These are phyloP conservation scores for Sericinus montela DNA, from an alignment of 2,888 invertebrate species.

Conservation along the genomic window DNA sequence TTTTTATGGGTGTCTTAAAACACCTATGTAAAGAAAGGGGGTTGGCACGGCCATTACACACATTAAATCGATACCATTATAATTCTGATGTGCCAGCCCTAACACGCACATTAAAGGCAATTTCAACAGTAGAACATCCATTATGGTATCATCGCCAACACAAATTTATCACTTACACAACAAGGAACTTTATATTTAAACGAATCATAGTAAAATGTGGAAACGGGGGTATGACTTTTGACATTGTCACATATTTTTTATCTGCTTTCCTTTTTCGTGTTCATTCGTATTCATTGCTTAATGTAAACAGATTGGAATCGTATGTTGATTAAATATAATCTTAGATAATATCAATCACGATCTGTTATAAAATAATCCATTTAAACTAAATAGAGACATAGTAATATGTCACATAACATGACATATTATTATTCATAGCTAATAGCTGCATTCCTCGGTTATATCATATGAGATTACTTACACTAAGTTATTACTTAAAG, in stretches of 20 bases:
- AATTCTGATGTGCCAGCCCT: not conserved
- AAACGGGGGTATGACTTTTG: slow-evolving; percentile 61
- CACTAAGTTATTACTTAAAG: no score
- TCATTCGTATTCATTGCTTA: slow-evolving; percentile 34
- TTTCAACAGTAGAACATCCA: not conserved
- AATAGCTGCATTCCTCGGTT: no score
- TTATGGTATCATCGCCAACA: not conserved
- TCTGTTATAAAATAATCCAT: no score
- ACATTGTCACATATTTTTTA: slow-evolving; percentile 56
- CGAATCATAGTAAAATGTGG: slow-evolving; percentile 31
- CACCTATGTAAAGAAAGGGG: no score
- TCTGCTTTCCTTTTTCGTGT: slow-evolving; percentile 45
- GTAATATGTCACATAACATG: no score
- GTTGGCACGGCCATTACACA: no score
- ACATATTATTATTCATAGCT: no score
- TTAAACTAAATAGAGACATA: no score
- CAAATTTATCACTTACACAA: slow-evolving; percentile 6
- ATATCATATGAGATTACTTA: no score
- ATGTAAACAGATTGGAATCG: slow-evolving; percentile 14
- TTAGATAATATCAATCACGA: not conserved
- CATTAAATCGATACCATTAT: no score
- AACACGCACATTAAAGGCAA: not conserved
- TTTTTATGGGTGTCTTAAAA: no score
- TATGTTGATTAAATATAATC: slow-evolving; percentile 21
- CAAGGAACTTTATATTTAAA: slow-evolving; percentile 3